Conservation (phyloP, 1,140 invertebrate species). For the Diploscapter pachys region DNA sequence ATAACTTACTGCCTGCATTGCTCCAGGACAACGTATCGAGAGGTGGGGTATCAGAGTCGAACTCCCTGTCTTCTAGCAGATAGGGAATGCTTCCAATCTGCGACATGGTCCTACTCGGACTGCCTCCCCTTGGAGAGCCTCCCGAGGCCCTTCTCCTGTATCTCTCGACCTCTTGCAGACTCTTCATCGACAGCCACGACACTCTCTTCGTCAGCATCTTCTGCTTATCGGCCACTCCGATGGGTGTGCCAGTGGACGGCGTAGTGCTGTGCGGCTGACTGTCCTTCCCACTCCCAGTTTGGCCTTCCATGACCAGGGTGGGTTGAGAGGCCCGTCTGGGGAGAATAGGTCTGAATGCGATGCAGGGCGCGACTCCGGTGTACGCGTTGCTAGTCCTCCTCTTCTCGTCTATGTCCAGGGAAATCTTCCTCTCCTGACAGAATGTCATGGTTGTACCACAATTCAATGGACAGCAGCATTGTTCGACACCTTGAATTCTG, state of each 20-base stretch:
- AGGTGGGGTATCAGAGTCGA: slow-evolving; percentile 56
- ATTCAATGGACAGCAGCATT: slow-evolving; percentile 42
- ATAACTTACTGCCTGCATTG: slow-evolving; percentile 34
- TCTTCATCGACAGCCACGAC: slow-evolving; percentile 57
- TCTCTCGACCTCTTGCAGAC: slow-evolving; percentile 47
- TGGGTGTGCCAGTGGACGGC: background rate
- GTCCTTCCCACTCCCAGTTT: slow-evolving; percentile 11
- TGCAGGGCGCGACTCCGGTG: slow-evolving; percentile 43
- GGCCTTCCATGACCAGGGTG: slow-evolving; percentile 21
- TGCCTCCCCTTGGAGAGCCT: slow-evolving; percentile 18
- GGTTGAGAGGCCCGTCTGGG: slow-evolving; percentile 40
- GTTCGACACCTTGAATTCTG: slow-evolving; percentile 50
- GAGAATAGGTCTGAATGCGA: slow-evolving; percentile 48
- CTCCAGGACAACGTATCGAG: slow-evolving; percentile 58
- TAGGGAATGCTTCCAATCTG: slow-evolving; percentile 39
- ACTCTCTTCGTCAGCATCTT: slow-evolving; percentile 50
- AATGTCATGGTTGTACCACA: slow-evolving; percentile 47
- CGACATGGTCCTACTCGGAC: slow-evolving; percentile 18
- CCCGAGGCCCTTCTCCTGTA: slow-evolving; percentile 28
- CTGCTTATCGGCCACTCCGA: slow-evolving; percentile 10
- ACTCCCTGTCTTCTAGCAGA: slow-evolving; percentile 46
- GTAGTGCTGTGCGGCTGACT: background rate
- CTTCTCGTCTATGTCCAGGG: no score
- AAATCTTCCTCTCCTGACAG: slow-evolving; percentile 21
- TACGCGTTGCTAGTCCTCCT: no score